Percentiles rank a stretch among this genome's conserved stretches.
These are phyloP conservation scores for Cettia cetti DNA, from an alignment of 2,113 vertebrate species.

Conservation along the genomic window DNA sequence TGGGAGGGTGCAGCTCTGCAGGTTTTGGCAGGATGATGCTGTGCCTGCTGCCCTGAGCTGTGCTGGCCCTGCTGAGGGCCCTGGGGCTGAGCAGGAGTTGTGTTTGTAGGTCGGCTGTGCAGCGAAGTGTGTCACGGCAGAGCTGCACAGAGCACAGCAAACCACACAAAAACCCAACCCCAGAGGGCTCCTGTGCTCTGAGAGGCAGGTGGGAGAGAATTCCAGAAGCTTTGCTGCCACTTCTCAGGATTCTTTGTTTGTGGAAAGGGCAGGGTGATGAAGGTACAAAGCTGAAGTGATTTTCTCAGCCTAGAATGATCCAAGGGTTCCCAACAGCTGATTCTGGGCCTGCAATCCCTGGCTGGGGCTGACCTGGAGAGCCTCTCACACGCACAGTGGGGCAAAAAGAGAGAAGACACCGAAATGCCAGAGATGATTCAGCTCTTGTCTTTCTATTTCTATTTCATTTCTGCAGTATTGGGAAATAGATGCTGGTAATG, in stretches of 20 bases:
- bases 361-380: background rate
- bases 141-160: background rate
- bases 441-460: background rate
- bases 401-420: background rate
- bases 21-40: background rate
- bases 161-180: background rate
- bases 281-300: background rate
- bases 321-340: background rate
- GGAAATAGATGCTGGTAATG: background rate
- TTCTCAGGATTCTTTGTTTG: background rate
- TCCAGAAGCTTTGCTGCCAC: background rate
- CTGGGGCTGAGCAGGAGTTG: background rate
- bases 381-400: background rate
- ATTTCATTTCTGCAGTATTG: background rate
- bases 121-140: background rate
- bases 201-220: background rate
- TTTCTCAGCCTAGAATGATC: background rate
- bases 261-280: background rate
- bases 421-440: background rate
- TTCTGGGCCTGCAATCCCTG: background rate
- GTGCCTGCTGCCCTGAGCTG: background rate
- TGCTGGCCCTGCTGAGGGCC: background rate
- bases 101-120: background rate
- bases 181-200: rapidly evolving
- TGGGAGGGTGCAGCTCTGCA: background rate